A percentile compares a stretch with the other conserved stretches of the same genome.
phyloP scores from a whole-genome alignment of 2,888 invertebrate species.

The Epirrhoe tristata region DNA sequence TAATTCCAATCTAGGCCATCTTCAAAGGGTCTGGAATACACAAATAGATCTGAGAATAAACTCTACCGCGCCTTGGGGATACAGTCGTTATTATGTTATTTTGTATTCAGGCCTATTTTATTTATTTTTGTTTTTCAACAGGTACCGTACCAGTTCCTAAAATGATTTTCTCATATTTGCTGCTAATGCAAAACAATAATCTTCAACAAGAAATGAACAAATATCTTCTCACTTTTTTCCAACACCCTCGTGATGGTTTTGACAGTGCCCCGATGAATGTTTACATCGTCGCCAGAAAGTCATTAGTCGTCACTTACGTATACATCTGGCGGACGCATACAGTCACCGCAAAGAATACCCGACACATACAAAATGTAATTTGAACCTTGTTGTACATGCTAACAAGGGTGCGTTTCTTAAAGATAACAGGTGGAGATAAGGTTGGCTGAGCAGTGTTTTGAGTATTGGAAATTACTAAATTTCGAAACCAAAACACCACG shows the following conservation, averaged over 20 bases:
- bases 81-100: no score
- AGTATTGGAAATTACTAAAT: conserved; percentile 65
- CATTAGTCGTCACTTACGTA: conserved; percentile 77
- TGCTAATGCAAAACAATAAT: conserved; percentile 36
- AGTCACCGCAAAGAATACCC: conserved; percentile 41
- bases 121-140: not conserved
- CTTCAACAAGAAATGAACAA: conserved; percentile 52
- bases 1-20: no score
- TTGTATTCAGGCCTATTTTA: no score
- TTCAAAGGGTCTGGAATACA: no score
- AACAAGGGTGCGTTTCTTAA: not conserved
- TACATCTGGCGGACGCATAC: conserved; percentile 75
- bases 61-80: no score
- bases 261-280: conserved; percentile 75
- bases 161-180: conserved; percentile 2
- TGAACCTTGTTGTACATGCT: not conserved
- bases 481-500: conserved; percentile 60
- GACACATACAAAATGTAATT: not conserved
- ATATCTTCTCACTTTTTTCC: conserved; percentile 59
- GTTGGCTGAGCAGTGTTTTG: conserved; percentile 26
- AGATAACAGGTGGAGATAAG: not conserved
- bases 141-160: not conserved
- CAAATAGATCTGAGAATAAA: no score
- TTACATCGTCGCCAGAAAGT: conserved; percentile 79
- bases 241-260: conserved; percentile 68